Conservation (phyloP, 2,888 invertebrate genomes). For the Mycalesis mineus region DNA sequence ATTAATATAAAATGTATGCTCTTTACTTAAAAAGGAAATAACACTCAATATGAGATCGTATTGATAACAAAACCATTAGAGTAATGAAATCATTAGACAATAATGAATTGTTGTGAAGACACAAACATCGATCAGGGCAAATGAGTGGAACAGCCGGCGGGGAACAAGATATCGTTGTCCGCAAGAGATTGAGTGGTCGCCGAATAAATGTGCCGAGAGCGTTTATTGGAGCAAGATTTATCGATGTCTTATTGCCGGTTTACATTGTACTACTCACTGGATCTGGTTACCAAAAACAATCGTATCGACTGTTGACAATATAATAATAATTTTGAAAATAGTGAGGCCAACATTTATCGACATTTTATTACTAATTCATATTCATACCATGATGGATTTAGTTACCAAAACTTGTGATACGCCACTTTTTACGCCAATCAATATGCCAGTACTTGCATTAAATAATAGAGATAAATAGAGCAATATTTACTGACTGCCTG, state of each 20-base stretch:
- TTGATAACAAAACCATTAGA: not conserved
- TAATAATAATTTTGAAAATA: too few relatives aligned
- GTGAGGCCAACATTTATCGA: too few relatives aligned
- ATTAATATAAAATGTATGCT: too few relatives aligned
- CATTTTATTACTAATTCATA: too few relatives aligned
- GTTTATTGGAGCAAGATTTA: slow-evolving; percentile 15
- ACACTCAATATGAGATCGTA: not conserved
- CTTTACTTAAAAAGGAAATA: too few relatives aligned
- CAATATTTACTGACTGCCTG: too few relatives aligned
- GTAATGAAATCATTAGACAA: slow-evolving; percentile 1
- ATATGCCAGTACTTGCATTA: too few relatives aligned
- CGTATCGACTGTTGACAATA: too few relatives aligned
- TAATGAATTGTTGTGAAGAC: slow-evolving; percentile 6
- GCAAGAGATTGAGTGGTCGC: slow-evolving; percentile 13
- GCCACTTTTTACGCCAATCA: too few relatives aligned
- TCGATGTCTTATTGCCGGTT: not conserved
- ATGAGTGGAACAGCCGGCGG: slow-evolving; percentile 2
- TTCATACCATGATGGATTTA: too few relatives aligned
- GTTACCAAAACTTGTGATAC: too few relatives aligned
- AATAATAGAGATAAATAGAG: too few relatives aligned
- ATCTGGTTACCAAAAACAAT: not conserved
- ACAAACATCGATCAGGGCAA: slow-evolving; percentile 7
- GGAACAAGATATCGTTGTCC: slow-evolving; percentile 10
- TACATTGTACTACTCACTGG: not conserved
- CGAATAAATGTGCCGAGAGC: slow-evolving; percentile 10